Evolutionary conservation across 2,113 vertebrate species (phyloP).

Genomic region (Cinclus cinclus): DNA sequence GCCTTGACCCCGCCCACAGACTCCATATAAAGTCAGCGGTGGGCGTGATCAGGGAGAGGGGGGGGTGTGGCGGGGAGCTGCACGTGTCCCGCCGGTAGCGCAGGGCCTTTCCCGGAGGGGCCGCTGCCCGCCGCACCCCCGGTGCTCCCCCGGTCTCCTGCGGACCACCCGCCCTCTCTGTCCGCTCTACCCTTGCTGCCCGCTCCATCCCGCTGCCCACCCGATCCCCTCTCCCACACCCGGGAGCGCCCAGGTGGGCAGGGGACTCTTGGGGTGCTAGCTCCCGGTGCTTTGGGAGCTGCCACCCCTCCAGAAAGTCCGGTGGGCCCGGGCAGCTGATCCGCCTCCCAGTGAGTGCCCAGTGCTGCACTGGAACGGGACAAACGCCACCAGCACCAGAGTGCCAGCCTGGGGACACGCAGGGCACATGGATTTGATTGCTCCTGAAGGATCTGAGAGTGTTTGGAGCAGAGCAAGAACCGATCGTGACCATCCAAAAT

Average conservation of each 20-base stretch:
- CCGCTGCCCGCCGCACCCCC: too few species aligned
- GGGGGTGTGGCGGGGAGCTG: background rate
- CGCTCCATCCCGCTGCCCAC: background rate
- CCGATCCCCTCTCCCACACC: background rate
- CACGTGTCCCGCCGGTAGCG: background rate
- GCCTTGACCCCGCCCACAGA: background rate
- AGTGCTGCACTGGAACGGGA: background rate
- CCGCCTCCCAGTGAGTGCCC: background rate
- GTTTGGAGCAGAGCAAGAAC: too few species aligned
- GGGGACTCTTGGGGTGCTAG: too few species aligned
- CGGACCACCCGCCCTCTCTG: background rate
- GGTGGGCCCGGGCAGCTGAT: background rate
- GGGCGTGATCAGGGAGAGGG: background rate
- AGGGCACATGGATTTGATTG: rapidly evolving
- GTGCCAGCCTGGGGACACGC: rapidly evolving
- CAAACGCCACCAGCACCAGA: background rate
- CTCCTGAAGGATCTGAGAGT: background rate
- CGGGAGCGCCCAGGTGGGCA: too few species aligned
- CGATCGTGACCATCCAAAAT: background rate
- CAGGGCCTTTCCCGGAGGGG: background rate
- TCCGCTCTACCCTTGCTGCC: background rate
- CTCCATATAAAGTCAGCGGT: rapidly evolving
- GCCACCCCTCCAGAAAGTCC: background rate
- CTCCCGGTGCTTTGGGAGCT: too few species aligned
- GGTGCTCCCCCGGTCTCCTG: too few species aligned